Conservation (phyloP, 2,888 invertebrate species). For the Sturmia bella region DNA sequence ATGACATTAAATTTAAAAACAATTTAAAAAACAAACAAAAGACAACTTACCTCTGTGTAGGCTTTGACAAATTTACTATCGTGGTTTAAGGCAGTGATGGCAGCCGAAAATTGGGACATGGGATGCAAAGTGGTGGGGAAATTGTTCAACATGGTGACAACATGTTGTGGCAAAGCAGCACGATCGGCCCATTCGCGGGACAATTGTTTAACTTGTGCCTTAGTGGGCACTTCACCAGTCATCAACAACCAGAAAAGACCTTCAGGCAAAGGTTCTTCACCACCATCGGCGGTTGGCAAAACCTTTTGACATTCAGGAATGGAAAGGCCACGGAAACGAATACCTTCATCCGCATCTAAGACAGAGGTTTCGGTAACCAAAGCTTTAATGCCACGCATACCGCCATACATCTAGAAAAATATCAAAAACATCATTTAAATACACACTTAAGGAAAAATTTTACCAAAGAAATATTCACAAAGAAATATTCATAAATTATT, state of each 20-base stretch:
- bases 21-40: not conserved
- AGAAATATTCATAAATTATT: no score
- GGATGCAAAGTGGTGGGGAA: constrained; percentile 91
- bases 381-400: constrained; percentile 96
- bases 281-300: constrained; percentile 90
- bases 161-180: constrained; percentile 88
- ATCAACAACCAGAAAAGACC: constrained; percentile 96
- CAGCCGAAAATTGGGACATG: constrained; percentile 92
- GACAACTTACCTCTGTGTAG: constrained; percentile 82
- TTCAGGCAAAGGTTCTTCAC: constrained; percentile 93
- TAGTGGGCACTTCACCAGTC: constrained; percentile 93
- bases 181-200: constrained; percentile 91
- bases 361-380: constrained; percentile 96
- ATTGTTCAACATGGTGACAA: constrained; percentile 91
- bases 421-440: not conserved
- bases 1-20: constrained; percentile 70
- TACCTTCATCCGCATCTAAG: constrained; percentile 95
- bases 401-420: constrained; percentile 89
- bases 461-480: no score
- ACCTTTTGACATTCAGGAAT: constrained; percentile 96
- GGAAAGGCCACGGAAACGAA: constrained; percentile 94
- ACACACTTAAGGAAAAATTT: no score
- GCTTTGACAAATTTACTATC: constrained; percentile 93
- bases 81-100: constrained; percentile 90
- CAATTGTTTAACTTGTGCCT: constrained; percentile 88